Conservation (phyloP, 2,888 invertebrate species). For the Thyatira batis region DNA sequence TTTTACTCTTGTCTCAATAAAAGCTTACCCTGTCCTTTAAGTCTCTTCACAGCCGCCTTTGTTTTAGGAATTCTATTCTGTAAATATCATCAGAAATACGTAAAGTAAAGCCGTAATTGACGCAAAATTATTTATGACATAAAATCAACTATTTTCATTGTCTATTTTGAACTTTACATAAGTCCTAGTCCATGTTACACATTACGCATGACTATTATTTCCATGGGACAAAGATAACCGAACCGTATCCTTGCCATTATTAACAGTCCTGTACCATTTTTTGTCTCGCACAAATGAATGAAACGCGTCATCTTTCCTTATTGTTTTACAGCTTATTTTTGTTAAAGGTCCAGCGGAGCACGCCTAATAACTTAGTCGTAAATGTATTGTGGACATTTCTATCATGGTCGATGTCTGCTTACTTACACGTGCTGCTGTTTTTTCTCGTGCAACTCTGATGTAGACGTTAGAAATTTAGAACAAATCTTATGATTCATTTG, state of each 20-base stretch:
- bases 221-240: slow-evolving; percentile 32
- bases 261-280: slow-evolving; percentile 65
- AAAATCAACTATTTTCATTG: too few species aligned
- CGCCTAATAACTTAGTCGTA: too few species aligned
- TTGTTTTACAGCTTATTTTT: slow-evolving; percentile 66
- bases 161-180: too few species aligned
- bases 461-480: slow-evolving; percentile 42
- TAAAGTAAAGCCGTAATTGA: too few species aligned
- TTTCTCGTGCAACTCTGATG: slow-evolving; percentile 24
- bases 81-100: too few species aligned
- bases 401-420: slow-evolving; percentile 26
- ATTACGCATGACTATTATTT: too few species aligned
- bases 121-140: too few species aligned
- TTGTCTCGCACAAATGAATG: slow-evolving; percentile 48
- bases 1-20: slow-evolving; percentile 61
- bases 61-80: slow-evolving; percentile 44
- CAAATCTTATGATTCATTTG: slow-evolving; percentile 34
- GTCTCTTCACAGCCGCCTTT: slow-evolving; percentile 48
- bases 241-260: slow-evolving; percentile 54
- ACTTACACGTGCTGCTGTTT: slow-evolving; percentile 51
- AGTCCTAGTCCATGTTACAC: too few species aligned
- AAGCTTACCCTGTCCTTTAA: slow-evolving; percentile 44
- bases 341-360: slow-evolving; percentile 30
- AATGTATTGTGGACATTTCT: slow-evolving; percentile 34
- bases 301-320: slow-evolving; percentile 65